Base-by-base conservation (phyloP, 2,888 invertebrate species). In the Odontomyia ornata region DNA sequence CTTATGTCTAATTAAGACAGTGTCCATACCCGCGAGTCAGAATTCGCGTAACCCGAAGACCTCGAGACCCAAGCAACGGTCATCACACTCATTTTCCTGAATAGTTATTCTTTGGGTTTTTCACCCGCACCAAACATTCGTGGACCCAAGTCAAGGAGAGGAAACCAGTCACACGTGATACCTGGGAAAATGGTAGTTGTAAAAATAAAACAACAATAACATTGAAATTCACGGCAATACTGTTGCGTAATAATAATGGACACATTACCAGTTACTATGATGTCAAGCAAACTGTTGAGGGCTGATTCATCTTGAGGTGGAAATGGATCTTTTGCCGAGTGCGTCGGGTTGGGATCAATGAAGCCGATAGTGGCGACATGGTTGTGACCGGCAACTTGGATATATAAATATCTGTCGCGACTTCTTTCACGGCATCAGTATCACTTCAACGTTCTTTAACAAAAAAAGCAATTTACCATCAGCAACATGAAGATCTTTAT, bases 401-500 rank as follows among this genome's bases (percentile, higher is more conserved):
- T 25, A 23, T 60, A 60, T 25, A 60, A 60, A 60, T 25, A 60
- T 60, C 21, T 25, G 60, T 23, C 11, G 25, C 60, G 18, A 25
- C 23, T 60, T 52, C 52, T 52, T 52, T 13, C 2, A 4, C 52
- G 52, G 52, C 52, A 52, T 52, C 52, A 52, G 52, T 52, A n/a
- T 52, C 52, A n/a, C 18, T 52, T 52, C 7, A 52, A 52, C 52
- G 52, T 52, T 52, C 52, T 52, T 18, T 52, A 5, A 36, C 36
- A 3, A 36, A 36, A n/a, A 36, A 5, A 36, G 36, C 36, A 9
- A 36, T 36, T 9, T 36, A 36, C 36, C 36, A 36, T 3, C 36
- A 69, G 46, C 69, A 69, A 2, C 69, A 69, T 69, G 69, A 69
- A 69, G n/a, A 30, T 69, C 25, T 30, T 69, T 23, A 21, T 65